These are phyloP conservation scores for Triplophysa yarkandensis DNA, from an alignment of 2,797 vertebrate species.

Conservation along the genomic window DNA sequence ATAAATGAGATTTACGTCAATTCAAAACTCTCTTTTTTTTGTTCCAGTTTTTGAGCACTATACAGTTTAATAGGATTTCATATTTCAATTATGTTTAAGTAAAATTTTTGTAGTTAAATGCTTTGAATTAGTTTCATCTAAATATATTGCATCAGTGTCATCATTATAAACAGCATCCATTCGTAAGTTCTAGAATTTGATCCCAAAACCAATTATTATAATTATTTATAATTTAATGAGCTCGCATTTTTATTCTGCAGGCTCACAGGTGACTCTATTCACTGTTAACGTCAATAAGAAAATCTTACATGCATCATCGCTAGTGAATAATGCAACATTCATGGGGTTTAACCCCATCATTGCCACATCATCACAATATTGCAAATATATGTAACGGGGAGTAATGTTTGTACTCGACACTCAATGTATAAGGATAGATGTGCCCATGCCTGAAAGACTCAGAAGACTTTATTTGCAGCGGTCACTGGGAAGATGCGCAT, in stretches of 20 bases:
- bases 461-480: conserved; percentile 60
- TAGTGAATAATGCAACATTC: conserved; percentile 80
- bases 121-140: no score
- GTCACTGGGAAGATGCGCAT: conserved; percentile 48
- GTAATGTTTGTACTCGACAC: no score
- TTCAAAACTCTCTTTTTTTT: no score
- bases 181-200: not conserved
- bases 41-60: no score
- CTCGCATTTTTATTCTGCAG: not conserved
- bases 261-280: conserved; percentile 45
- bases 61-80: no score
- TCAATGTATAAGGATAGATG: no score
- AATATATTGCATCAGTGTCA: not conserved
- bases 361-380: conserved; percentile 70
- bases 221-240: not conserved
- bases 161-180: not conserved
- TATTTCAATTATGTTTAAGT: no score
- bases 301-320: conserved; percentile 26
- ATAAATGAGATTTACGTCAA: no score
- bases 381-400: no score
- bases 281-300: conserved; percentile 63
- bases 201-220: not conserved
- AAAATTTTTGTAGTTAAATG: no score
- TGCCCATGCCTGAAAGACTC: not conserved
- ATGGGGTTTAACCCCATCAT: conserved; percentile 72